Conservation (phyloP, 2,888 invertebrate genomes). For the Coenonympha glycerion region DNA sequence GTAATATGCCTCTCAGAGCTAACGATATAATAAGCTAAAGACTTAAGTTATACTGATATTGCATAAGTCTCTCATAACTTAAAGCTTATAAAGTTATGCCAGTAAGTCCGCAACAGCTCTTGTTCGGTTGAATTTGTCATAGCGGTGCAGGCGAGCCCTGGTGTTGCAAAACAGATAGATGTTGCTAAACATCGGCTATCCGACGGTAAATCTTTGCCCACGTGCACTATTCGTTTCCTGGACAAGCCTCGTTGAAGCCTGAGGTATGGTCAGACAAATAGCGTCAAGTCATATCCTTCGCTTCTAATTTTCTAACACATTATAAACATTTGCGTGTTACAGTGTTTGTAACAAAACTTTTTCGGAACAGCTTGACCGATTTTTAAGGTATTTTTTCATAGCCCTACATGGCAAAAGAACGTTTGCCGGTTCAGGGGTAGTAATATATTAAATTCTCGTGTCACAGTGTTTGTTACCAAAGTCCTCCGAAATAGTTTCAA, state of each 20-base stretch:
- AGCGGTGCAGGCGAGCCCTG: not conserved
- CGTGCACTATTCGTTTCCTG: conserved; percentile 16
- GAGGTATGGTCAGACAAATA: not conserved
- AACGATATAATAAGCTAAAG: no score
- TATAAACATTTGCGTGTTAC: not conserved
- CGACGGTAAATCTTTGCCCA: conserved; percentile 23
- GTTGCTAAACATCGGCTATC: conserved; percentile 17
- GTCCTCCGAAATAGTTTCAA: no score
- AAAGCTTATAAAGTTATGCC: not conserved
- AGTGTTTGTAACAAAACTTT: not conserved
- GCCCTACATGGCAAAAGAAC: no score
- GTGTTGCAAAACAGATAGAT: conserved; percentile 10
- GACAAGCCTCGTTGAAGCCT: conserved; percentile 10
- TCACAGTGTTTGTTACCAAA: no score
- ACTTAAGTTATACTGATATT: no score
- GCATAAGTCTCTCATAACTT: no score
- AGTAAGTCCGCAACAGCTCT: not conserved
- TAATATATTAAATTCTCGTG: no score
- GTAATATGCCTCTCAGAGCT: no score
- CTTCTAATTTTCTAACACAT: not conserved
- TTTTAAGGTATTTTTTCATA: no score
- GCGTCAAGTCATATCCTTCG: not conserved
- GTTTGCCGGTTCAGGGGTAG: no score
- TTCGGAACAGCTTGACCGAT: not conserved
- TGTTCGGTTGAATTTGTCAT: conserved; percentile 7